Evolutionary conservation across 2,888 invertebrate species (phyloP).

Genomic region (Crioceris asparagi): DNA sequence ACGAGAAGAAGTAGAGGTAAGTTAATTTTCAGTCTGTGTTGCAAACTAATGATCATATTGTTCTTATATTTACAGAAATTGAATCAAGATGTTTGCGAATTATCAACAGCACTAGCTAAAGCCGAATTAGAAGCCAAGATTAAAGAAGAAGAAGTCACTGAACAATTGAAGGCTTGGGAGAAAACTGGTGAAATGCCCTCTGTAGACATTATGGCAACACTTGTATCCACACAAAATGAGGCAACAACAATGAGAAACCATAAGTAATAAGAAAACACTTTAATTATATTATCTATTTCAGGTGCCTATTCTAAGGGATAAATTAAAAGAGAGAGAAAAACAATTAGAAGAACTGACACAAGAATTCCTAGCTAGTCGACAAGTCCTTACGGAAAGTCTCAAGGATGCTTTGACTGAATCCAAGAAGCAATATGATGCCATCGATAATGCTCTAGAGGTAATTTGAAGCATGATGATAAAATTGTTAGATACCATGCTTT

Average conservation of each 20-base stretch:
- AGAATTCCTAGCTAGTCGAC: slow-evolving; percentile 35
- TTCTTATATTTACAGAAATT: slow-evolving; percentile 37
- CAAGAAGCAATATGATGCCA: slow-evolving; percentile 50
- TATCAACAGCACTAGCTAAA: slow-evolving; percentile 44
- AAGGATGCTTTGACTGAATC: slow-evolving; percentile 43
- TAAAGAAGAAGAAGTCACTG: slow-evolving; percentile 35
- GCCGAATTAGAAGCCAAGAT: slow-evolving; percentile 32
- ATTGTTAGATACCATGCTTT: slow-evolving; percentile 3
- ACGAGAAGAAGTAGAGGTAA: slow-evolving; percentile 46
- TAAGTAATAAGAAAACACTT: too few species aligned
- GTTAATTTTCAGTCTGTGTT: slow-evolving; percentile 1
- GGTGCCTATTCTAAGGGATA: slow-evolving; percentile 36
- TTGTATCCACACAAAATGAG: slow-evolving; percentile 35
- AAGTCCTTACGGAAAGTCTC: slow-evolving; percentile 39
- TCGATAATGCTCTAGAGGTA: slow-evolving; percentile 49
- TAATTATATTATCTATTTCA: slow-evolving; percentile 19
- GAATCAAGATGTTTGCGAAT: slow-evolving; percentile 47
- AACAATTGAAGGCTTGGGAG: slow-evolving; percentile 36
- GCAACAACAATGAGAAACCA: too few species aligned
- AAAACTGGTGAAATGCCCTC: slow-evolving; percentile 34
- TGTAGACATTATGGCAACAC: slow-evolving; percentile 33
- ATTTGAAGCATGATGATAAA: slow-evolving; percentile 11
- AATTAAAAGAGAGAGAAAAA: slow-evolving; percentile 37
- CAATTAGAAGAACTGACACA: slow-evolving; percentile 37
- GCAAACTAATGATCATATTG: not conserved